A percentile compares a stretch with the other conserved stretches of the same genome.
phyloP scores from a whole-genome alignment of 2,797 vertebrate genomes.

The Cynodonichthys magdalenae region DNA sequence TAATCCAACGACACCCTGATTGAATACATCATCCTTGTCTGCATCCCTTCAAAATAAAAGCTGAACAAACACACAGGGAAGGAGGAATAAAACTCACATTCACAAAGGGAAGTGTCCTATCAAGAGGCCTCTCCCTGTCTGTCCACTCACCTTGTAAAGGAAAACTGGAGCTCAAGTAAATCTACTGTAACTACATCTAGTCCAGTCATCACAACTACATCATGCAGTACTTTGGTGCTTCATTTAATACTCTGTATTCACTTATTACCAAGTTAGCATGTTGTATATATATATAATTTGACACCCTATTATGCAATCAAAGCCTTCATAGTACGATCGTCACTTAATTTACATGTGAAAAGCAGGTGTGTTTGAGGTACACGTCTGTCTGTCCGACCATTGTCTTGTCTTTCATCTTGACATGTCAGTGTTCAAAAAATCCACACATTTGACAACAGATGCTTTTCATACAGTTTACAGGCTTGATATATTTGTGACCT shows the following conservation, averaged over 20 bases:
- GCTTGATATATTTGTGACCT: neutral
- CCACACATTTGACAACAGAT: neutral
- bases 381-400: neutral
- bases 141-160: constrained; percentile 7
- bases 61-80: constrained; percentile 11
- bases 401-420: neutral
- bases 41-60: constrained; percentile 24
- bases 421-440: neutral
- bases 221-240: constrained; percentile 4
- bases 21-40: constrained; percentile 22
- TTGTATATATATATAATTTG: neutral
- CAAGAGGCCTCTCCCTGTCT: constrained; percentile 21
- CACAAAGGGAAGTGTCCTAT: constrained; percentile 24
- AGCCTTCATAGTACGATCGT: neutral
- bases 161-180: constrained; percentile 13
- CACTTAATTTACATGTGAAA: neutral
- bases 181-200: constrained; percentile 17
- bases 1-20: constrained; percentile 5
- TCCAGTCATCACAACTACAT: neutral
- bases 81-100: constrained; percentile 44
- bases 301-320: neutral
- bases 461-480: neutral
- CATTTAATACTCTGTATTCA: neutral
- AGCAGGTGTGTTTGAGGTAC: neutral
- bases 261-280: neutral